Base-by-base conservation (phyloP, 1,140 invertebrate genomes). In the Drusus annulatus region DNA sequence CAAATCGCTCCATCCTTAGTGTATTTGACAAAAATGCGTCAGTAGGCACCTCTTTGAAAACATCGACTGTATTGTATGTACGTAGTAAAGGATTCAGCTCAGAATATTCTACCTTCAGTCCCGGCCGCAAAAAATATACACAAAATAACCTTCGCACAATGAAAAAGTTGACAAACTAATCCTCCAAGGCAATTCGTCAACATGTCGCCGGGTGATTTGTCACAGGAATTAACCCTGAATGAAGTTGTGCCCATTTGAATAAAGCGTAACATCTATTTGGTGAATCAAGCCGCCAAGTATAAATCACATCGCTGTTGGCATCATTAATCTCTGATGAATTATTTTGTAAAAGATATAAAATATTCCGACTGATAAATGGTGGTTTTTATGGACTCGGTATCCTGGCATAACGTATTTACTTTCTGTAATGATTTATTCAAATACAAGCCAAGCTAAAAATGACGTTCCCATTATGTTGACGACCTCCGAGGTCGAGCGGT, bases 201-300 rank as follows among this genome's bases (percentile, higher is more conserved):
- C 82, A 80, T 81, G 82, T 83, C 82, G 73, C 77, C 16, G 31
- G 63, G 80, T 78, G 80, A 83, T 83, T 83, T 83, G 80, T 83
- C 82, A 83, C 80, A 78, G 80, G 82, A 83, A 83, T 83, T 83
- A 83, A 73, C 77, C 82, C 58, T 63, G 63, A 74, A 80, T 79
- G 50, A 75, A 76, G 63, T 78, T 65, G 65, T 17, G 52, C 69
- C 69, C 62, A 81, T 81, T 80, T 56, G 76, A 81, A 80, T 75
- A 60, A 73, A 71, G 45, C 65, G 77, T 28, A 75, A 63, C 56
- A 52, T 62, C 56, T 45, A 75, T 79, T 79, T 8, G 17, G 77
- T 78, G 50, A 69, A 54, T 71, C 65, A 51, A 71, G 7, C 51
- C 51, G 2, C 56, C 5, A n/a, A 50, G 52, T 58, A 79, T 79